Conservation (phyloP, 2,797 vertebrate genomes). For the Geotrypetes seraphini region DNA sequence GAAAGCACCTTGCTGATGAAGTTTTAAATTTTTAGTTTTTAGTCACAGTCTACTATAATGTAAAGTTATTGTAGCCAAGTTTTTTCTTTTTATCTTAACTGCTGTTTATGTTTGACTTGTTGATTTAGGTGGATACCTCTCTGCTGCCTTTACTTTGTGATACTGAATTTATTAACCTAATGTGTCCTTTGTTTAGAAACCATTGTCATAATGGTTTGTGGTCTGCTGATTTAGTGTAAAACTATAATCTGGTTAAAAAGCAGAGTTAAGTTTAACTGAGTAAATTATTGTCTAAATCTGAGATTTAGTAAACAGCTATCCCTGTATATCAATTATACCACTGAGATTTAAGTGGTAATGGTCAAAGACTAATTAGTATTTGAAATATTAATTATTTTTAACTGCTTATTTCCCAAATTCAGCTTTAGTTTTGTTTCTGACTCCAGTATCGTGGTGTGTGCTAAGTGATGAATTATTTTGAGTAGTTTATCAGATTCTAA, state of each 20-base stretch:
- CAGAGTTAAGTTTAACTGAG: constrained; percentile 4
- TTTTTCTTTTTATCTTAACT: constrained; percentile 22
- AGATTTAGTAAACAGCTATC: constrained; percentile 15
- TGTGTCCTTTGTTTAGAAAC: constrained; percentile 24
- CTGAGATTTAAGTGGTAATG: too few relatives aligned
- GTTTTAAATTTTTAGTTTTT: constrained; percentile 5
- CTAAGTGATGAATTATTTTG: constrained; percentile 43
- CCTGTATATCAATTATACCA: constrained; percentile 1
- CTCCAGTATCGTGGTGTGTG: constrained; percentile 26
- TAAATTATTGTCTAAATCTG: constrained; percentile 9
- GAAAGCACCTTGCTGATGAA: constrained; percentile 1
- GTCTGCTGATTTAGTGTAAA: constrained; percentile 14
- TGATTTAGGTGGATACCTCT: constrained; percentile 33
- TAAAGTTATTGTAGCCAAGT: constrained; percentile 32
- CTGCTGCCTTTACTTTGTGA: constrained; percentile 14
- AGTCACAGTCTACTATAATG: constrained; percentile 32
- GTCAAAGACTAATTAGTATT: too few relatives aligned
- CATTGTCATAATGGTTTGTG: constrained; percentile 8
- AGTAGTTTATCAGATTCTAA: constrained; percentile 29
- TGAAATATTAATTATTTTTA: constrained; percentile 15
- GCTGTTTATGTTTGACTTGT: constrained; percentile 15
- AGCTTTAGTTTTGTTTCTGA: constrained; percentile 14
- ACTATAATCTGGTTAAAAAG: constrained; percentile 13
- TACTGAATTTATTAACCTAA: constrained; percentile 18
- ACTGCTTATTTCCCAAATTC: constrained; percentile 14